Evolutionary conservation across 2,888 invertebrate species (phyloP).

Genomic region (Diplolepis rosae): DNA sequence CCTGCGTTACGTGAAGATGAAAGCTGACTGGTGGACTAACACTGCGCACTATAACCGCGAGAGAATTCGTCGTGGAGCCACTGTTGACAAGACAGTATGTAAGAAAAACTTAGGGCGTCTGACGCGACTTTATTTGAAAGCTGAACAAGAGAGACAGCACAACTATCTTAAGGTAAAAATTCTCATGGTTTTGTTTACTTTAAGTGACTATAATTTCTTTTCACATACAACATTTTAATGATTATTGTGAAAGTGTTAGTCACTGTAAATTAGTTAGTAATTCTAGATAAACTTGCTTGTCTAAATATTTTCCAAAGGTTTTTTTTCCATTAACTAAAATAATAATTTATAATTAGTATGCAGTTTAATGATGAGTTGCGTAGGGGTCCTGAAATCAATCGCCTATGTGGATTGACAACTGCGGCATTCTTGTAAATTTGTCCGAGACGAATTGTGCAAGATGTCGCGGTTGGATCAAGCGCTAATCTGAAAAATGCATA

Average conservation of each 20-base stretch:
- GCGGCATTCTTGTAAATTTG: slow-evolving; percentile 56
- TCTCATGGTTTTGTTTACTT: too few species aligned
- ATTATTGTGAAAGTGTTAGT: too few species aligned
- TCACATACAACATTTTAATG: too few species aligned
- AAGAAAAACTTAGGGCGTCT: slow-evolving; percentile 99
- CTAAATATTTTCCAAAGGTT: too few species aligned
- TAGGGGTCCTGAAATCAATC: slow-evolving; percentile 74
- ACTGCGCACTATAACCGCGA: slow-evolving; percentile 99
- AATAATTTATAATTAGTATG: slow-evolving; percentile 33
- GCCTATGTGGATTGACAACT: slow-evolving; percentile 67
- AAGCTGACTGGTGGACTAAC: slow-evolving; percentile 99
- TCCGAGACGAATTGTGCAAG: slow-evolving; percentile 60
- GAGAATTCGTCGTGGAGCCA: slow-evolving; percentile 98
- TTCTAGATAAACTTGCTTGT: too few species aligned
- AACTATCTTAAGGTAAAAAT: slow-evolving; percentile 91
- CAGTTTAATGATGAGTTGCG: slow-evolving; percentile 68
- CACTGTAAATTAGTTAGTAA: too few species aligned
- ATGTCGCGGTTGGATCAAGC: slow-evolving; percentile 63
- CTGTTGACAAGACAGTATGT: slow-evolving; percentile 99
- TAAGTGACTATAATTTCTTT: too few species aligned
- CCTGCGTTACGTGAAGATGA: slow-evolving; percentile 99
- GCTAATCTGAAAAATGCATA: slow-evolving; percentile 53
- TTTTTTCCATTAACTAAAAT: too few species aligned
- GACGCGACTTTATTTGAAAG: slow-evolving; percentile 96
- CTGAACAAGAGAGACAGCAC: slow-evolving; percentile 99